These are phyloP conservation scores for Alces alces DNA, from an alignment of 2,113 vertebrate genomes.

Conservation along the genomic window DNA sequence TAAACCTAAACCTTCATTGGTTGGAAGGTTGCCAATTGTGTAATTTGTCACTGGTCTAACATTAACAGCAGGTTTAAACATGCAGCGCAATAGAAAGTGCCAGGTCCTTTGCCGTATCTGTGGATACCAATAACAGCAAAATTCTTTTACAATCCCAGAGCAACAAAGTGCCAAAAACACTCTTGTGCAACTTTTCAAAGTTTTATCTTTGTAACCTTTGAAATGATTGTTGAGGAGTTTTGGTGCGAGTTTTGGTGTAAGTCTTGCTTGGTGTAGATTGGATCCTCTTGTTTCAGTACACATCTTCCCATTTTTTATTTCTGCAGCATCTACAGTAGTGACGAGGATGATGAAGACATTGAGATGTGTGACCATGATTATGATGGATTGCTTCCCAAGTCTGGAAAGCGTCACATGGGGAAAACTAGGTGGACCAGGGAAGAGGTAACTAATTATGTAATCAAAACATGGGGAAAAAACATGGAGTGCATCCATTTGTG, in stretches of 20 bases:
- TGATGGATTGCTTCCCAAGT: slow-evolving; percentile 91
- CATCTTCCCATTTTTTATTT: slow-evolving; percentile 62
- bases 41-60: slow-evolving; percentile 88
- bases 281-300: slow-evolving; percentile 51
- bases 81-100: slow-evolving; percentile 85
- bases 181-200: slow-evolving; percentile 91
- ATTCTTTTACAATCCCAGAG: slow-evolving; percentile 91
- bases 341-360: slow-evolving; percentile 96
- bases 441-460: slow-evolving; percentile 85
- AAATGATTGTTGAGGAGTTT: slow-evolving; percentile 64
- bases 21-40: slow-evolving; percentile 83
- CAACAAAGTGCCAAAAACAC: slow-evolving; percentile 82
- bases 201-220: slow-evolving; percentile 82
- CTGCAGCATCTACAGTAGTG: slow-evolving; percentile 96
- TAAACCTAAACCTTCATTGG: slow-evolving; percentile 85
- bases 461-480: background rate
- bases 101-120: slow-evolving; percentile 93
- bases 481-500: background rate
- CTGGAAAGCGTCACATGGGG: slow-evolving; percentile 94
- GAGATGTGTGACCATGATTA: slow-evolving; percentile 99
- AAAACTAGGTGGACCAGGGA: slow-evolving; percentile 99
- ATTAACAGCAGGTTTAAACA: slow-evolving; percentile 94
- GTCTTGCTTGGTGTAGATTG: slow-evolving; percentile 62
- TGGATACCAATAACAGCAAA: slow-evolving; percentile 99
- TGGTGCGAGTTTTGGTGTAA: slow-evolving; percentile 59